Conservation (phyloP, 2,113 vertebrate species). For the Psilopsiagon aurifrons region DNA sequence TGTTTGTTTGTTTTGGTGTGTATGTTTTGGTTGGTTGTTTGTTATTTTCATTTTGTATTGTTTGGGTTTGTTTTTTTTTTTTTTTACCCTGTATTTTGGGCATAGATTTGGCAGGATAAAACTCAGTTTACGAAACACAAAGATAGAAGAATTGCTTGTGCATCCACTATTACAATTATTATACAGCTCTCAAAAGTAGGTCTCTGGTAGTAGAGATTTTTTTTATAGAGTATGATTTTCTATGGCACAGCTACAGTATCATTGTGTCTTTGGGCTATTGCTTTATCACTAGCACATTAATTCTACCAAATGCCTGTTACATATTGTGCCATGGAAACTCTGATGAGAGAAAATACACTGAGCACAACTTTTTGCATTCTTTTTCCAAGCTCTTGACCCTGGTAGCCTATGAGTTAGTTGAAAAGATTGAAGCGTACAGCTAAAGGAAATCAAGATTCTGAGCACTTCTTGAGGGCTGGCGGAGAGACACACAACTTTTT, state of each 20-base stretch:
- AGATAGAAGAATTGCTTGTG: background rate
- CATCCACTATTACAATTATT: background rate
- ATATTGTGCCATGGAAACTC: slow-evolving; percentile 14
- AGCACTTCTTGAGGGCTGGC: background rate
- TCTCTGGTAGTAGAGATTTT: background rate
- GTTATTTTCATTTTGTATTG: background rate
- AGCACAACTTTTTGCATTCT: slow-evolving; percentile 14
- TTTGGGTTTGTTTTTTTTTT: background rate
- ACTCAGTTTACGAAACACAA: background rate
- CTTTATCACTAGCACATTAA: slow-evolving; percentile 8
- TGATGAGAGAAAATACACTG: slow-evolving; percentile 9
- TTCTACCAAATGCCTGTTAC: background rate
- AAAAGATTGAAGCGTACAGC: slow-evolving; percentile 13
- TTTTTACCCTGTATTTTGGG: background rate
- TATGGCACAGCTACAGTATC: background rate
- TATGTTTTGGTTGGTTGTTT: background rate
- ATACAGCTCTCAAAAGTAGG: background rate
- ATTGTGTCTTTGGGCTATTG: slow-evolving; percentile 22
- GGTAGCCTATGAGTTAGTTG: background rate
- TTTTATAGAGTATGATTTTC: slow-evolving; percentile 17
- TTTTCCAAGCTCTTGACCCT: slow-evolving; percentile 26
- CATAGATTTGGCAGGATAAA: background rate
- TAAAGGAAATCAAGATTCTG: slow-evolving; percentile 14
- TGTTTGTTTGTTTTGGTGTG: background rate
- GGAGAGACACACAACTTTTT: background rate